Conservation (phyloP, 1,140 invertebrate species). For the Cotesia typhae region DNA sequence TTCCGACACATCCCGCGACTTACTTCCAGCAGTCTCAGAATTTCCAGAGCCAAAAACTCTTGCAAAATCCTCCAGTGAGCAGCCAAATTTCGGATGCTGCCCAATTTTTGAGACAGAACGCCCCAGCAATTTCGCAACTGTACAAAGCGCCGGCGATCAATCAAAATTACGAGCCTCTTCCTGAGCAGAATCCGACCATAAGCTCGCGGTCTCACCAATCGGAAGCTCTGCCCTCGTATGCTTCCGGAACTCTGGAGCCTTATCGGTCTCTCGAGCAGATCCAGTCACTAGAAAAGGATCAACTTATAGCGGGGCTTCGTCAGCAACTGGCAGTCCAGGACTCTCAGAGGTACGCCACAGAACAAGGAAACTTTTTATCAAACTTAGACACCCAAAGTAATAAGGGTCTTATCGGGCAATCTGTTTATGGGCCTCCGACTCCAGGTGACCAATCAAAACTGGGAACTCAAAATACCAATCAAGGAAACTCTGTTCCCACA, state of each 20-base stretch:
- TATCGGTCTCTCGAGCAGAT: conserved; percentile 52
- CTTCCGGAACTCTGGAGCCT: conserved; percentile 53
- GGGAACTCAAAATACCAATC: conserved; percentile 16
- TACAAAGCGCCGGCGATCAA: conserved; percentile 53
- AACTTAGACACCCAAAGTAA: too few species aligned
- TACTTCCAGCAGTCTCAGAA: conserved; percentile 41
- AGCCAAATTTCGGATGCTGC: conserved; percentile 59
- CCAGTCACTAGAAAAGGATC: conserved; percentile 56
- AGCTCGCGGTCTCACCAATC: conserved; percentile 16
- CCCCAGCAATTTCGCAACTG: conserved; percentile 58
- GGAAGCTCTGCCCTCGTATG: conserved; percentile 50
- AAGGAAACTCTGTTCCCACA: conserved; percentile 27
- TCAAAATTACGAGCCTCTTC: conserved; percentile 54
- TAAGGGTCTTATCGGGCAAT: too few species aligned
- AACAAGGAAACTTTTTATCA: conserved; percentile 41
- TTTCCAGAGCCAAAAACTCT: conserved; percentile 41
- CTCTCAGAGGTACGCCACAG: conserved; percentile 42
- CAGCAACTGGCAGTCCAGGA: conserved; percentile 44
- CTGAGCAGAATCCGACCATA: conserved; percentile 30
- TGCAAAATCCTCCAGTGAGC: conserved; percentile 34
- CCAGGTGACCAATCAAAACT: background rate
- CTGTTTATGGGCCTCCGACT: background rate
- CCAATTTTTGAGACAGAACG: conserved; percentile 57
- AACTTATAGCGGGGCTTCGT: conserved; percentile 56
- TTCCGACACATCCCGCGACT: conserved; percentile 44